A percentile compares a stretch with the other conserved stretches of the same genome.
These are phyloP conservation scores for Chloropsis cyanopogon DNA, from an alignment of 2,113 vertebrate genomes.

Conservation along the genomic window DNA sequence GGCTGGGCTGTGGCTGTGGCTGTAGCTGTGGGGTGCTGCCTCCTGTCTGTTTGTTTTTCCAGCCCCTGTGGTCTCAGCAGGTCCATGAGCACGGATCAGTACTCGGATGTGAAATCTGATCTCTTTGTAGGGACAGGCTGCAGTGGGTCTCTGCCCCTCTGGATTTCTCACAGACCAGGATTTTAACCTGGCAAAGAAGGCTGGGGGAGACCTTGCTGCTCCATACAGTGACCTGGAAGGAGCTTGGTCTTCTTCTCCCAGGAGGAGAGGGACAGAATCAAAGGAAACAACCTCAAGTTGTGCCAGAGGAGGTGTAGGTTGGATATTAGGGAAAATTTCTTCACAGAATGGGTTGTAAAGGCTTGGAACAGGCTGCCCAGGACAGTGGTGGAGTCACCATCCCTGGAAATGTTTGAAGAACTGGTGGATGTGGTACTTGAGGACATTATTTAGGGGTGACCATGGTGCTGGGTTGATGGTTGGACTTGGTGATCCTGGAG, in stretches of 20 bases:
- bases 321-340: not conserved
- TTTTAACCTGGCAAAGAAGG: not conserved
- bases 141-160: not conserved
- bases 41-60: not conserved
- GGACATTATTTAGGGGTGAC: not conserved
- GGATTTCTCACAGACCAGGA: not conserved
- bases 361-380: not conserved
- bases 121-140: not conserved
- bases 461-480: not conserved
- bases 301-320: not conserved
- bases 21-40: not conserved
- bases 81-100: fast-evolving
- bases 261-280: not conserved
- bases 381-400: not conserved
- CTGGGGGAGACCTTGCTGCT: not conserved
- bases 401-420: not conserved
- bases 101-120: fast-evolving
- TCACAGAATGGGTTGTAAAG: not conserved
- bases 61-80: not conserved
- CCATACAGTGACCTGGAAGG: not conserved
- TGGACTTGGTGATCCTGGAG: not conserved
- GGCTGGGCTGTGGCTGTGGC: too few species aligned
- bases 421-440: not conserved
- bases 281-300: not conserved
- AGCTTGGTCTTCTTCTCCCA: not conserved